phyloP scores from a whole-genome alignment of 1,140 invertebrate species.

The Nasonia longicornis region DNA sequence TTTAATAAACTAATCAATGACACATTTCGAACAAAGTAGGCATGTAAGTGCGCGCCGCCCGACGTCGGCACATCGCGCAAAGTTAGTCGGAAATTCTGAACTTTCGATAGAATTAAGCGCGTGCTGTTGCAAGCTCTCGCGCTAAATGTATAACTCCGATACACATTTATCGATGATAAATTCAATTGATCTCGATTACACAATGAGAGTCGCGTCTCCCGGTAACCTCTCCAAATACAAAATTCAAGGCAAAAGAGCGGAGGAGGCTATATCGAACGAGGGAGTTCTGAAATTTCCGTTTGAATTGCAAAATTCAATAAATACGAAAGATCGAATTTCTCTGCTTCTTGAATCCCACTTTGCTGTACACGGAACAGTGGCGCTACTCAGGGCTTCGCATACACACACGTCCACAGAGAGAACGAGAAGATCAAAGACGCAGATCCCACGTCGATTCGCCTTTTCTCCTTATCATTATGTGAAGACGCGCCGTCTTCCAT shows the following conservation, averaged over 20 bases:
- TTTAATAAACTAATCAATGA: not conserved
- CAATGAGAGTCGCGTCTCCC: too few species aligned
- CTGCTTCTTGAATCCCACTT: not conserved
- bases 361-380: not conserved
- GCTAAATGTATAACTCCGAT: not conserved
- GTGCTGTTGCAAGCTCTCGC: not conserved
- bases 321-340: not conserved
- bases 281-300: not conserved
- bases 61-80: not conserved
- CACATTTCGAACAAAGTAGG: not conserved
- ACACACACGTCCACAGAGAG: not conserved
- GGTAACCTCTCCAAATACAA: too few species aligned
- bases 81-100: not conserved
- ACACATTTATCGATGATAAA: too few species aligned
- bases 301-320: constrained; percentile 7
- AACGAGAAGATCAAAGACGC: not conserved
- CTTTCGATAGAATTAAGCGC: not conserved
- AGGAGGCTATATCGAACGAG: not conserved
- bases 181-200: too few species aligned
- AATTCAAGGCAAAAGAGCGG: too few species aligned
- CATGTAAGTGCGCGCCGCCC: not conserved
- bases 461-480: constrained; percentile 13
- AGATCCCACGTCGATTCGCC: not conserved
- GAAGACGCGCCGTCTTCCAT: not conserved
- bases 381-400: not conserved